phyloP scores from a whole-genome alignment of 2,113 vertebrate genomes.

The Gavia stellata region DNA sequence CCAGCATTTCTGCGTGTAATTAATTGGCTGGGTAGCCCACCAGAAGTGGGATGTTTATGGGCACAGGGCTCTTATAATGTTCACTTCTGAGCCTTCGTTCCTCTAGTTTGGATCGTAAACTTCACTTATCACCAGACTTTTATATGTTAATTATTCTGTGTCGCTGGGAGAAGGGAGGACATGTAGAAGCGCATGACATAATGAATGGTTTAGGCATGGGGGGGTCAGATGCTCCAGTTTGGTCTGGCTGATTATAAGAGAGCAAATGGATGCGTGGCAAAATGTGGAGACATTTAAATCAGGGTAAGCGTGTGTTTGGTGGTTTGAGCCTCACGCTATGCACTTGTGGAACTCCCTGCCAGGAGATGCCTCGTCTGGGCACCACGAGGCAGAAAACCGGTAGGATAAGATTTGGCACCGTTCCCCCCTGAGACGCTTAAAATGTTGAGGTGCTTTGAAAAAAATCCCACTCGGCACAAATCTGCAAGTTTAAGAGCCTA shows the following conservation, averaged over 20 bases:
- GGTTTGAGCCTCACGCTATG: background rate
- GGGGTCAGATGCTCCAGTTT: background rate
- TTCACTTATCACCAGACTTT: conserved; percentile 63
- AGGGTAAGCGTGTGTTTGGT: background rate
- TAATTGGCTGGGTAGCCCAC: conserved; percentile 57
- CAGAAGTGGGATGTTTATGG: conserved; percentile 69
- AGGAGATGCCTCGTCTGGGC: background rate
- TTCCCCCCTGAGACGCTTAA: background rate
- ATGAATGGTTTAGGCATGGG: background rate
- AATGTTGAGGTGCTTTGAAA: conserved; percentile 19
- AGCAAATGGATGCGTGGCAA: background rate
- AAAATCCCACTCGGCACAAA: background rate
- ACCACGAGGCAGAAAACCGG: background rate
- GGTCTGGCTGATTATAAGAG: background rate
- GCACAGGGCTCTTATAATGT: conserved; percentile 66
- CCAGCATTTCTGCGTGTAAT: conserved; percentile 48
- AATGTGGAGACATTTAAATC: background rate
- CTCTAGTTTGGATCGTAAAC: conserved; percentile 58
- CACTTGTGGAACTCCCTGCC: background rate
- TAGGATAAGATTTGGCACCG: conserved; percentile 22
- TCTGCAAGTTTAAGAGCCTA: background rate
- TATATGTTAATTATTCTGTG: conserved; percentile 59
- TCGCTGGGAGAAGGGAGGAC: background rate
- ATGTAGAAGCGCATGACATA: background rate
- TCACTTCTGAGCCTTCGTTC: conserved; percentile 63